These are phyloP conservation scores for Dromius quadrimaculatus DNA, from an alignment of 2,888 invertebrate genomes.

Conservation along the genomic window DNA sequence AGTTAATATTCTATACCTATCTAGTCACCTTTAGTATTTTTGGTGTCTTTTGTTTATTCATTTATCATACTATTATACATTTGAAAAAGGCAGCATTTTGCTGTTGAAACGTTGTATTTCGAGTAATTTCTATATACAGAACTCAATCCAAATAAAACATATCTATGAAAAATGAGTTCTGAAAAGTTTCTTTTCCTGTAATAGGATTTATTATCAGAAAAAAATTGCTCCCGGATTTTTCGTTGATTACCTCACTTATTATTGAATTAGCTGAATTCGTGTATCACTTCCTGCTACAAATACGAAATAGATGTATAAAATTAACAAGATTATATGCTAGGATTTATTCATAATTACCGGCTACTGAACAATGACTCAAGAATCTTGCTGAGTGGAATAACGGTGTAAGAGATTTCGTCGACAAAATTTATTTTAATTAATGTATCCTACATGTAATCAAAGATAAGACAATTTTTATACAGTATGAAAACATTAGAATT, in stretches of 20 bases:
- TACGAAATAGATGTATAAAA: slow-evolving; percentile 16
- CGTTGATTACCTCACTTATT: slow-evolving; percentile 1
- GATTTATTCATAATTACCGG: slow-evolving; percentile 26
- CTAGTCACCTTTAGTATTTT: too few relatives aligned
- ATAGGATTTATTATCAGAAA: too few relatives aligned
- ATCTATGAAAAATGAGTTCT: too few relatives aligned
- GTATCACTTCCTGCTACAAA: slow-evolving; percentile 20
- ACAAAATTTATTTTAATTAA: neutral
- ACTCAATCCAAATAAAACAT: too few relatives aligned
- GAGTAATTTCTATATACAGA: too few relatives aligned
- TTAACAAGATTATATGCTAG: slow-evolving; percentile 4
- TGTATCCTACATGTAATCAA: neutral
- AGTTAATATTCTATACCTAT: too few relatives aligned
- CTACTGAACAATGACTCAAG: slow-evolving; percentile 16
- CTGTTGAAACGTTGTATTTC: too few relatives aligned
- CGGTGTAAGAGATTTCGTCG: slow-evolving; percentile 2
- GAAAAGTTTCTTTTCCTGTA: too few relatives aligned
- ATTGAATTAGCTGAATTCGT: slow-evolving; percentile 6
- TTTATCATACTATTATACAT: too few relatives aligned
- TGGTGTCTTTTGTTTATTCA: too few relatives aligned
- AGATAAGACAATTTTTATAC: neutral
- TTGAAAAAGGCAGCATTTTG: too few relatives aligned
- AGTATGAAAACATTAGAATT: neutral
- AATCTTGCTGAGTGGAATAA: neutral
- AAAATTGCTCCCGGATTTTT: too few relatives aligned